Evolutionary conservation across 1,140 invertebrate species (phyloP), one percentile per base, ranked within the genome.

Genomic region (Gryllus bimaculatus): DNA sequence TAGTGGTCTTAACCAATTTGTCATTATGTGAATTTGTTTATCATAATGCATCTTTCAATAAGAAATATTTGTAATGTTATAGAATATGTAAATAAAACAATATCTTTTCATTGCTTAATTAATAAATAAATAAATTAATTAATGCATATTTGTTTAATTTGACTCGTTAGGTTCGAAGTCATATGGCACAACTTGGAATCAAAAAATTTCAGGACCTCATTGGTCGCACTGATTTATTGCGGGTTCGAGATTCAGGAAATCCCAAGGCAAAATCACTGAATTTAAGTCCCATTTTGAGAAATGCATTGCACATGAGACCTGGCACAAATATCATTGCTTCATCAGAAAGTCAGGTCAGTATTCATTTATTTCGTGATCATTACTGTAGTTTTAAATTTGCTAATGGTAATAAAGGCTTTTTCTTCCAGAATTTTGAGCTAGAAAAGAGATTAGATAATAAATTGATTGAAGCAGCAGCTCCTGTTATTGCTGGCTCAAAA

Each of bases 131-230:
- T n/a, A n/a, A n/a, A n/a, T 54, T 54, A 54, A 10, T 18, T 66
- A 66, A 10, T 66, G 54, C 18, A 10, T 7, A 18, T 66, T 79
- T 79, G 73, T 78, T 80, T 39, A 39, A 78, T 75, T 73, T 80
- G 76, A 79, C 77, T 78, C 26, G 66, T 75, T 13, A 78, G 76
- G 79, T 98, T 10, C 91, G 97, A 81, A 85, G 89, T 49, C 90
- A 94, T 79, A 97, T 99, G 95, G 94, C 97, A 3, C 92, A 91
- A 77, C 86, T 99, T 79, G 98, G 98, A 21, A 91, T 99, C 48
- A 87, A 92, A 7, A 92, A 90, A 81, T 95, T 98, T 88, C 93
- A 98, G 87, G 97, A 99, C 83, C 87, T 99, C 20, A 92, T 99
- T 82, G 98, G 98, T 8, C 91, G 96, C 18, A 98, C 96, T 6